A percentile compares a stretch with the other conserved stretches of the same genome.
phyloP scores from a whole-genome alignment of 2,888 invertebrate genomes.

The Nasonia oneida region DNA sequence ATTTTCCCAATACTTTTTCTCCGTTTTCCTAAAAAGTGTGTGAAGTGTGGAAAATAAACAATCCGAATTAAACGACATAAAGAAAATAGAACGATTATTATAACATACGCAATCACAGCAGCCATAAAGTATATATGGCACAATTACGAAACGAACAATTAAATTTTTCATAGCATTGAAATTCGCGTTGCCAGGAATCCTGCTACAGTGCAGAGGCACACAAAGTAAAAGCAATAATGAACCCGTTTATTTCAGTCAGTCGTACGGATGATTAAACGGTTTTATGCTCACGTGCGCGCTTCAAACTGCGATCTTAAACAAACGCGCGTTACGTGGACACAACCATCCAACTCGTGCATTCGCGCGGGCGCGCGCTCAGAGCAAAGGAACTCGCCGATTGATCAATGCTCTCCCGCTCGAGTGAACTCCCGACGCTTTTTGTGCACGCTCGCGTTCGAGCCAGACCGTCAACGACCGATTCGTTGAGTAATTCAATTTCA shows the following conservation, averaged over 20 bases:
- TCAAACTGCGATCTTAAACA: conserved; percentile 12
- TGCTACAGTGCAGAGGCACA: neutral
- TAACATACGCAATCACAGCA: neutral
- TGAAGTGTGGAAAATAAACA: neutral
- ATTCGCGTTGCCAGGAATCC: neutral
- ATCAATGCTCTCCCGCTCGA: conserved; percentile 69
- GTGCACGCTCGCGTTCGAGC: neutral
- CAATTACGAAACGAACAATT: neutral
- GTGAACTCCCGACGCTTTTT: conserved; percentile 65
- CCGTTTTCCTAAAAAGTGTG: neutral
- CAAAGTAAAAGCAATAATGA: neutral
- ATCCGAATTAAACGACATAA: neutral
- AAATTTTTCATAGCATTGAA: neutral
- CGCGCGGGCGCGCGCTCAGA: neutral
- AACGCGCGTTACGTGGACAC: too few species aligned
- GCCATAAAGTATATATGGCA: neutral
- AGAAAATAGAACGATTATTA: neutral
- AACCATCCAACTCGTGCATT: too few species aligned
- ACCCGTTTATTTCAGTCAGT: neutral
- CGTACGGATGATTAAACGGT: neutral
- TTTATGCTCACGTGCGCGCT: neutral
- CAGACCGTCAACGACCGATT: conserved; percentile 51
- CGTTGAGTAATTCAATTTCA: conserved; percentile 76
- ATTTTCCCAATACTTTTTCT: neutral
- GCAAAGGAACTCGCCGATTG: conserved; percentile 61